These are phyloP conservation scores for Eucidaris tribuloides DNA, from an alignment of 35 echinoderm and acorn worm genomes.

Conservation along the genomic window DNA sequence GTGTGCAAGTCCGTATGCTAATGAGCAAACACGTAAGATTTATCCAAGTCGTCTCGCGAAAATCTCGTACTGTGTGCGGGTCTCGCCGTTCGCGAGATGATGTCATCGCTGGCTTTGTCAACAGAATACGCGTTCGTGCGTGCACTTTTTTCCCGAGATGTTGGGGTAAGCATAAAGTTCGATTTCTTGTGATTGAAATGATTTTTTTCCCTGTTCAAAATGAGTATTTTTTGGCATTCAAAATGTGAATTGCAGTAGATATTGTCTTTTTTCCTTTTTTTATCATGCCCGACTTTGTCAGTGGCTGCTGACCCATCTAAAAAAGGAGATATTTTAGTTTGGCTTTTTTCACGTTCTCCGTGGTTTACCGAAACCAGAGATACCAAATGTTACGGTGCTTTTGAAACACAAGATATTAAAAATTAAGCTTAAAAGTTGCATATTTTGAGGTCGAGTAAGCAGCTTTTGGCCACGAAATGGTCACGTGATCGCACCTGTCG, in stretches of 20 bases:
- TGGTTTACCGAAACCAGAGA: not conserved
- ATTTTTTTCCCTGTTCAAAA: not conserved
- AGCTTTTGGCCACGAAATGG: too few species aligned
- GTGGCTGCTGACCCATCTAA: not conserved
- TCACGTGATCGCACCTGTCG: too few species aligned
- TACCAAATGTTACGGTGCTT: not conserved
- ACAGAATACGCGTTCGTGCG: not conserved
- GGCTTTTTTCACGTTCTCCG: not conserved
- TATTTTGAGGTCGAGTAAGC: too few species aligned
- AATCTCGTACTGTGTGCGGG: too few species aligned
- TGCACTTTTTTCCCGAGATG: not conserved
- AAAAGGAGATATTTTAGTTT: not conserved
- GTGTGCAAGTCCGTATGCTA: too few species aligned
- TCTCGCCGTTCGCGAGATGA: not conserved
- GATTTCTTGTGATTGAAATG: not conserved
- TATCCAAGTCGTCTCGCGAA: too few species aligned
- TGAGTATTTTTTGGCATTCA: too few species aligned
- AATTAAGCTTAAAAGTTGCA: not conserved
- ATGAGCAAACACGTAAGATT: too few species aligned
- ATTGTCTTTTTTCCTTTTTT: not conserved
- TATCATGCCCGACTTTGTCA: not conserved
- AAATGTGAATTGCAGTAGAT: not conserved
- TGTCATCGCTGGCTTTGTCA: not conserved
- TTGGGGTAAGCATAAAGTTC: not conserved
- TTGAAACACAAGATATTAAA: not conserved